Evolutionary conservation across 1,140 invertebrate species (phyloP).

Genomic region (Drosophila ogumai): DNA sequence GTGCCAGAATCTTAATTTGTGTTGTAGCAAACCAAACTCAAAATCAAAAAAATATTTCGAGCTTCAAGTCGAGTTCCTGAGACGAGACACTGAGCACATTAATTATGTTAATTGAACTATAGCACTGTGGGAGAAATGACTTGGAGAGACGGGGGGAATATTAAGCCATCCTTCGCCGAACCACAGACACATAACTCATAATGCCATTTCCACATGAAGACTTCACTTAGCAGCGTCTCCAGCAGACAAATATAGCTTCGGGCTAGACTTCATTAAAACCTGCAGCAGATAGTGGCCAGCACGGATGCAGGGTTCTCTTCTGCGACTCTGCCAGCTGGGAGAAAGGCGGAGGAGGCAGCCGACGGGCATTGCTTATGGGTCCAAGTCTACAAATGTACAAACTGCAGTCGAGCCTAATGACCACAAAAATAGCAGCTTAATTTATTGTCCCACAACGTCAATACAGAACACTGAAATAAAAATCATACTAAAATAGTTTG

Average conservation of each 20-base stretch:
- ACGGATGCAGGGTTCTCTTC: constrained; percentile 2
- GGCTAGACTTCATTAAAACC: constrained; percentile 71
- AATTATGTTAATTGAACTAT: constrained; percentile 80
- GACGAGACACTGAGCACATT: constrained; percentile 55
- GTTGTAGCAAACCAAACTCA: neutral
- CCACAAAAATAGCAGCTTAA: constrained; percentile 77
- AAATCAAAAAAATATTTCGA: constrained; percentile 2
- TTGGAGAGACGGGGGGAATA: constrained; percentile 16
- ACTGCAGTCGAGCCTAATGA: constrained; percentile 72
- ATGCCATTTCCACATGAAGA: constrained; percentile 68
- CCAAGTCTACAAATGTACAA: constrained; percentile 47
- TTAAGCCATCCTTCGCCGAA: constrained; percentile 40
- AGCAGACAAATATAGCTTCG: constrained; percentile 47
- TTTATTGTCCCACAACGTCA: constrained; percentile 66
- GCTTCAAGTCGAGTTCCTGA: neutral
- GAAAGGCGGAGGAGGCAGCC: constrained; percentile 7
- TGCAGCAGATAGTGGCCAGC: constrained; percentile 34
- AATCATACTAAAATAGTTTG: too few relatives aligned
- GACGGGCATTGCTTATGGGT: neutral
- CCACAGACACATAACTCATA: constrained; percentile 75
- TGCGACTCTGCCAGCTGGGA: constrained; percentile 21
- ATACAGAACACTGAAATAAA: constrained; percentile 16
- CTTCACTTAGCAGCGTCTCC: constrained; percentile 24
- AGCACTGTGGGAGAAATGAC: constrained; percentile 43
- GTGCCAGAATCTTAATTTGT: neutral